These are phyloP conservation scores for Lepisosteus oculatus DNA, from an alignment of 2,113 vertebrate species.

Conservation along the genomic window DNA sequence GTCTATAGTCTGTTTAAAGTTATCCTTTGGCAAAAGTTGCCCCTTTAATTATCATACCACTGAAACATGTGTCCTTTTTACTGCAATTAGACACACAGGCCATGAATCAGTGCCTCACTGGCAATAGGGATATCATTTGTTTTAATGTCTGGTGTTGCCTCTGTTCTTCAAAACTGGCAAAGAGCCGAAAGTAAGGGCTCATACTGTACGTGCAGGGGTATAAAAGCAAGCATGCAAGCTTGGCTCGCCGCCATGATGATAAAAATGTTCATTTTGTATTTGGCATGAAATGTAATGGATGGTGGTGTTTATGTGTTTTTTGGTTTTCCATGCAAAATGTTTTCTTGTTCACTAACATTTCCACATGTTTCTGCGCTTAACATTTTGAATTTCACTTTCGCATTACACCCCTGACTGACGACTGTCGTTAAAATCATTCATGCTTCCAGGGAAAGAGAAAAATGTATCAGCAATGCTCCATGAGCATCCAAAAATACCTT, in stretches of 20 bases:
- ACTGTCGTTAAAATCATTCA: no score
- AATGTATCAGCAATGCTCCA: no score
- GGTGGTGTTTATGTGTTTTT: no score
- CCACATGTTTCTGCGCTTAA: no score
- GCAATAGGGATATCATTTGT: constrained; percentile 16
- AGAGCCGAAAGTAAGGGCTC: background rate
- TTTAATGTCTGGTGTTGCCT: constrained; percentile 16
- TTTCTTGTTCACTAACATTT: no score
- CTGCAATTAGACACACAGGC: constrained; percentile 22
- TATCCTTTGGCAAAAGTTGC: constrained; percentile 21
- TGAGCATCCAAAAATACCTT: no score
- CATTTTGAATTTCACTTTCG: no score
- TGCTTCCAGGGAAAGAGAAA: no score
- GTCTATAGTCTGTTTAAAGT: constrained; percentile 21
- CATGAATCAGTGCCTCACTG: constrained; percentile 22
- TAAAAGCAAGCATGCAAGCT: background rate
- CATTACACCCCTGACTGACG: no score
- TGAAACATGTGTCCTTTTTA: constrained; percentile 25
- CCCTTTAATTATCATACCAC: constrained; percentile 22
- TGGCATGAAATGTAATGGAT: no score
- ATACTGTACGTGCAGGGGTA: background rate
- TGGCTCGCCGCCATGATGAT: background rate
- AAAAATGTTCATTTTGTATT: no score
- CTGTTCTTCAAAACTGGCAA: background rate
- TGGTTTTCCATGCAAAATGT: no score